A percentile compares a stretch with the other conserved stretches of the same genome.
Evolutionary conservation across 2,888 invertebrate species (phyloP).

Genomic region (Pollenia angustigena): DNA sequence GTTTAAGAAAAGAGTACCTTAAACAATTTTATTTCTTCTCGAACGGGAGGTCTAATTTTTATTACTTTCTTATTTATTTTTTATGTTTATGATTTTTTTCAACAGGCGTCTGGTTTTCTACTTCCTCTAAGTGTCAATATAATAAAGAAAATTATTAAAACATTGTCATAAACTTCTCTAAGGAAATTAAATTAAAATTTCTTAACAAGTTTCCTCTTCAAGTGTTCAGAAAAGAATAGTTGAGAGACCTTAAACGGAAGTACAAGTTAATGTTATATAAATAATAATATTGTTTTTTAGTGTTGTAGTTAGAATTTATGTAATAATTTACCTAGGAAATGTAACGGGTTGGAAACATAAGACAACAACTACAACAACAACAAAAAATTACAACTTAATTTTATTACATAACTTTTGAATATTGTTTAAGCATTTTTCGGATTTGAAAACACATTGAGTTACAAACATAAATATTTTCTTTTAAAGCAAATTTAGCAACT

Average conservation of each 20-base stretch:
- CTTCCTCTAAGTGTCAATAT: slow-evolving; percentile 21
- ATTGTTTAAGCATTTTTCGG: neutral
- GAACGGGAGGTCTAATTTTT: slow-evolving; percentile 5
- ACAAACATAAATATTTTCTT: neutral
- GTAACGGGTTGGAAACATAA: neutral
- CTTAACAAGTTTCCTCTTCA: slow-evolving; percentile 58
- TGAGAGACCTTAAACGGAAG: slow-evolving; percentile 55
- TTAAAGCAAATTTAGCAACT: neutral
- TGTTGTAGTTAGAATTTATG: slow-evolving; percentile 47
- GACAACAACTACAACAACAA: neutral
- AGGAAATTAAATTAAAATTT: slow-evolving; percentile 51
- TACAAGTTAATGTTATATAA: slow-evolving; percentile 26
- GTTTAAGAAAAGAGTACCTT: neutral
- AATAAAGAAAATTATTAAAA: slow-evolving; percentile 18
- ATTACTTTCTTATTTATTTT: neutral
- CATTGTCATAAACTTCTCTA: neutral
- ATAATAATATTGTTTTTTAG: neutral
- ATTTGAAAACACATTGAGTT: neutral
- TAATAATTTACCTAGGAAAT: slow-evolving; percentile 51
- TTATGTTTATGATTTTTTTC: neutral
- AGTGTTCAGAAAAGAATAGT: slow-evolving; percentile 6
- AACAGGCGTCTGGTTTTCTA: slow-evolving; percentile 16
- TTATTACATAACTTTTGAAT: slow-evolving; percentile 6
- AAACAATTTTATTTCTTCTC: neutral
- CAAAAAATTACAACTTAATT: neutral